Evolutionary conservation across 2,113 vertebrate species (phyloP).

Genomic region (Apteryx owenii): DNA sequence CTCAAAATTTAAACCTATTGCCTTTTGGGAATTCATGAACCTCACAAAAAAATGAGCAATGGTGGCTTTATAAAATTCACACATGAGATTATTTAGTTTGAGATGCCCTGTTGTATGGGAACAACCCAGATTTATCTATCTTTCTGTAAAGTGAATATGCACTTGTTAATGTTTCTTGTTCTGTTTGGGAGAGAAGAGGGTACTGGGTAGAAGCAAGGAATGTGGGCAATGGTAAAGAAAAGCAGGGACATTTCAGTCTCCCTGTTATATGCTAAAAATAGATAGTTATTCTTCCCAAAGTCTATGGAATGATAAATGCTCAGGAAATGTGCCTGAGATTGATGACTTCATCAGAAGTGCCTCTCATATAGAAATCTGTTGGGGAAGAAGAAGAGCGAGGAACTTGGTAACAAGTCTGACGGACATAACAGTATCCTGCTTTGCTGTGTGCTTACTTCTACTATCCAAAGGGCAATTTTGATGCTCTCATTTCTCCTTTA

Average conservation of each 20-base stretch:
- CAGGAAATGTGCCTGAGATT: conserved; percentile 18
- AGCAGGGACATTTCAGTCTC: neutral
- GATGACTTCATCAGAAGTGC: conserved; percentile 29
- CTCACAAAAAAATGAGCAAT: neutral
- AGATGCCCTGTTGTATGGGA: neutral
- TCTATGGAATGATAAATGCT: neutral
- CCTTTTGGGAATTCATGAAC: neutral
- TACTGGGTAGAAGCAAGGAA: neutral
- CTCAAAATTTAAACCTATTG: neutral
- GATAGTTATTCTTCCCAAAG: neutral
- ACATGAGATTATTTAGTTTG: neutral
- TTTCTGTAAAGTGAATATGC: neutral
- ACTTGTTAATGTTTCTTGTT: neutral
- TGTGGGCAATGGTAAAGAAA: neutral
- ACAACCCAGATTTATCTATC: conserved; percentile 22
- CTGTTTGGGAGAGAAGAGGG: neutral
- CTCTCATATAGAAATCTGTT: neutral
- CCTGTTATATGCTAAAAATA: neutral
- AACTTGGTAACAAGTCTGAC: neutral
- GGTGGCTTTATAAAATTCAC: neutral
- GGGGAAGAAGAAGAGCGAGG: neutral
- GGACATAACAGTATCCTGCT: neutral
- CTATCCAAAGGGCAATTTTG: neutral
- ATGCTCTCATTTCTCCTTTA: neutral
- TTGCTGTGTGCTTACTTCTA: neutral